These are phyloP conservation scores for Callocephalon fimbriatum DNA, from an alignment of 2,113 vertebrate species.

Conservation along the genomic window DNA sequence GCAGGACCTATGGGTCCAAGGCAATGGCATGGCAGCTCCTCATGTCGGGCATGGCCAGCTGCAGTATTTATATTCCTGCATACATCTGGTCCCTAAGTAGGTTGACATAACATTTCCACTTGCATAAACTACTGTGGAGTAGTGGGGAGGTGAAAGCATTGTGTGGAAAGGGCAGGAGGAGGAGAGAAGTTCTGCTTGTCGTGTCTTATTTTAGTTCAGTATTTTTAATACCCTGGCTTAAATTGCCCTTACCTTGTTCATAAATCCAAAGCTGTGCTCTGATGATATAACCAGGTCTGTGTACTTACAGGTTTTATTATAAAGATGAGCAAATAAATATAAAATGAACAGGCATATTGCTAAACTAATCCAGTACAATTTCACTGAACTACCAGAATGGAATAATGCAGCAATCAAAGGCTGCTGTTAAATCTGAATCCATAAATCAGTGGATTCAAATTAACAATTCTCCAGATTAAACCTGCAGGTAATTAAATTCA, in stretches of 20 bases:
- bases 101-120: background rate
- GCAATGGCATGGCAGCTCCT: background rate
- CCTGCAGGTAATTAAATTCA: background rate
- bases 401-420: background rate
- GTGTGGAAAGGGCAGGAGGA: background rate
- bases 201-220: background rate
- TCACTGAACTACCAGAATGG: background rate
- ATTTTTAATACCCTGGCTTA: background rate
- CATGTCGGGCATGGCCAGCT: background rate
- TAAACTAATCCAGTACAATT: background rate
- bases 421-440: background rate
- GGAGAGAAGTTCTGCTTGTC: background rate
- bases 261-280: background rate
- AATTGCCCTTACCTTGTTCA: background rate
- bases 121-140: background rate
- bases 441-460: constrained; percentile 9
- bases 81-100: background rate
- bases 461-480: constrained; percentile 16
- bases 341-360: background rate
- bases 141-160: background rate
- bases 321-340: background rate
- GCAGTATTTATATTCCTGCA: background rate
- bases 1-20: background rate
- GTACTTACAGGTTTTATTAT: background rate
- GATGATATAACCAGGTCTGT: background rate